These are phyloP conservation scores for Agrotis segetum DNA, from an alignment of 2,888 invertebrate species.

Conservation along the genomic window DNA sequence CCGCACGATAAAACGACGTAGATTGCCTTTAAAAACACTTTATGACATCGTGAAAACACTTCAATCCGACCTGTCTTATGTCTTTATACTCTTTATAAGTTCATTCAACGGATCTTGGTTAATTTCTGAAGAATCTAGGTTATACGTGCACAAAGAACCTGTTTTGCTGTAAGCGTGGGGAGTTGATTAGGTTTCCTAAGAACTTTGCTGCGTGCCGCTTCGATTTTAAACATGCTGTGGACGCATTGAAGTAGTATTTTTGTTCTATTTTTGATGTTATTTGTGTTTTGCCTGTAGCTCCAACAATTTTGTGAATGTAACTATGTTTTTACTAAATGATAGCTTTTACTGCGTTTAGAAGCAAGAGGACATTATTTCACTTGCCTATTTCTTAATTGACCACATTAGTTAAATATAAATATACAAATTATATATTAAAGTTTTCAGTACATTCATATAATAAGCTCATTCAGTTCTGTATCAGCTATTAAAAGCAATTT, in stretches of 20 bases:
- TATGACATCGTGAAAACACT: slow-evolving; percentile 70
- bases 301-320: neutral
- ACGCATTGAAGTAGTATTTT: slow-evolving; percentile 28
- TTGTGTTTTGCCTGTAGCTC: neutral
- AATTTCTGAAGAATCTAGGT: slow-evolving; percentile 65
- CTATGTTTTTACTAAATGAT: neutral
- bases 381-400: no score
- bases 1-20: slow-evolving; percentile 69
- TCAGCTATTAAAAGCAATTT: slow-evolving; percentile 30
- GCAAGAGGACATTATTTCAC: neutral
- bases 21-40: slow-evolving; percentile 74
- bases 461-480: neutral
- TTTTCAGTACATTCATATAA: neutral
- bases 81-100: slow-evolving; percentile 64
- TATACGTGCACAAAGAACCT: slow-evolving; percentile 41
- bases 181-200: slow-evolving; percentile 58
- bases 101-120: slow-evolving; percentile 46
- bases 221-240: slow-evolving; percentile 40
- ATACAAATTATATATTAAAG: no score
- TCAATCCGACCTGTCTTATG: slow-evolving; percentile 56
- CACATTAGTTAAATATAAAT: no score
- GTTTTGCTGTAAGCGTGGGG: slow-evolving; percentile 40
- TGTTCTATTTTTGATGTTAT: slow-evolving; percentile 15
- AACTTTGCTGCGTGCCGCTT: slow-evolving; percentile 48
- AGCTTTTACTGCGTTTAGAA: neutral